Evolutionary conservation across 2,113 vertebrate species (phyloP).

Genomic region (Beaufortia kweichowensis): DNA sequence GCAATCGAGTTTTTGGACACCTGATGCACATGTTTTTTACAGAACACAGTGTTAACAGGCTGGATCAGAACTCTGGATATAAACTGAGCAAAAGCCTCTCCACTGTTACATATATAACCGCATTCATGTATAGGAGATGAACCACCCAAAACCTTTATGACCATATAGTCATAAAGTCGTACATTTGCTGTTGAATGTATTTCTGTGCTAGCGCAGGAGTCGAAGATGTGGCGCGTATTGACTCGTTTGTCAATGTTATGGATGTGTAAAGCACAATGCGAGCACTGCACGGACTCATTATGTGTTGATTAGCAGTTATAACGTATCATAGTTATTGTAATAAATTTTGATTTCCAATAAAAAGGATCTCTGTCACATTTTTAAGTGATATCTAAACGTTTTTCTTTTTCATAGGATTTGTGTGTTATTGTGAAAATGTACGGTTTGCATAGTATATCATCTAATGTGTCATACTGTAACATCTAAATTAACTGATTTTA

Average conservation of each 20-base stretch:
- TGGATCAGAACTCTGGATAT: not conserved
- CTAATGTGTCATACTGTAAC: no score
- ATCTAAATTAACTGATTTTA: no score
- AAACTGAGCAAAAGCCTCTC: constrained; percentile 25
- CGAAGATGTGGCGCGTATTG: not conserved
- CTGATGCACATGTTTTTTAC: not conserved
- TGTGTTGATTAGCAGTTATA: not conserved
- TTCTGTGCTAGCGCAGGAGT: not conserved
- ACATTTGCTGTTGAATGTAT: constrained; percentile 8
- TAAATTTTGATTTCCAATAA: constrained; percentile 64
- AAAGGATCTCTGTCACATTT: constrained; percentile 47
- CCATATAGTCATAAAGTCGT: not conserved
- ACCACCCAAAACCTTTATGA: not conserved
- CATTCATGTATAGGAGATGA: not conserved
- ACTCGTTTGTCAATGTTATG: constrained; percentile 25
- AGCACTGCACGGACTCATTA: constrained; percentile 16
- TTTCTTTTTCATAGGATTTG: not conserved
- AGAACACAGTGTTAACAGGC: constrained; percentile 4
- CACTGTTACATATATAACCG: not conserved
- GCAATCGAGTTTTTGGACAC: not conserved
- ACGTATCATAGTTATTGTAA: constrained; percentile 62
- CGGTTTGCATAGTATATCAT: no score
- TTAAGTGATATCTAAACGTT: not conserved
- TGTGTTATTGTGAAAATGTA: not conserved
- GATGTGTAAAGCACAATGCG: constrained; percentile 11